Evolutionary conservation across 1,140 invertebrate genomes (phyloP), one percentile per base, ranked within the genome.

Genomic region (Scaptomyza graminum): DNA sequence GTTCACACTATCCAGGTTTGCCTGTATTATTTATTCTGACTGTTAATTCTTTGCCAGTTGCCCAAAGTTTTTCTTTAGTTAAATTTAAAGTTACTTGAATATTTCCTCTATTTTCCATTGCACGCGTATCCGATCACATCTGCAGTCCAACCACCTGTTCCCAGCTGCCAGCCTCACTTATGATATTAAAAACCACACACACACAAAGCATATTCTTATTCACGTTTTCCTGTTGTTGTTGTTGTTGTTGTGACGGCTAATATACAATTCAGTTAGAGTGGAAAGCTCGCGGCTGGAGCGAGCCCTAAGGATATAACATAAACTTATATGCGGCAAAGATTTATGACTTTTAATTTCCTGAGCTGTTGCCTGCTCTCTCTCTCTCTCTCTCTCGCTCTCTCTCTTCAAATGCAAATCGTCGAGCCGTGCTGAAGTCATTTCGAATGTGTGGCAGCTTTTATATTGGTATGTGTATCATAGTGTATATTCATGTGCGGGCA

Each of bases 311-410:
- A 76, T 59, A 76, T 60, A 34, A 77, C 64, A 76, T 60, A 34
- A 77, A 61, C 74, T 77, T 77, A 77, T 77, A 60, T 68, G 55
- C 49, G 61, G 39, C 50, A 54, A 78, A 87, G 82, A 87, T 87
- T 87, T 87, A 87, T 87, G 83, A 64, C 60, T 82, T 87, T 87
- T 87, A 87, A 87, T 87, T 87, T 87, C 82, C 82, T 87, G 78
- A 88, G 83, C 75, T 82, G 78, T 67, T 76, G 47, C 18, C 49
- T 55, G 66, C 63, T 50, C 52, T 47, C 52, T 7, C 5, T 31
- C 5, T 22, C 18, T 22, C 18, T 22, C 18, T 11, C 11, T 39
- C 31, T 46, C n/a, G 5, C 28, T 28, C 28, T 28, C 28, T 5
- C 28, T 28, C 5, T n/a, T n/a, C 31, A 7, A 34, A n/a, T 56